phyloP scores from a whole-genome alignment of 2,797 vertebrate genomes.

The Liasis olivaceus region DNA sequence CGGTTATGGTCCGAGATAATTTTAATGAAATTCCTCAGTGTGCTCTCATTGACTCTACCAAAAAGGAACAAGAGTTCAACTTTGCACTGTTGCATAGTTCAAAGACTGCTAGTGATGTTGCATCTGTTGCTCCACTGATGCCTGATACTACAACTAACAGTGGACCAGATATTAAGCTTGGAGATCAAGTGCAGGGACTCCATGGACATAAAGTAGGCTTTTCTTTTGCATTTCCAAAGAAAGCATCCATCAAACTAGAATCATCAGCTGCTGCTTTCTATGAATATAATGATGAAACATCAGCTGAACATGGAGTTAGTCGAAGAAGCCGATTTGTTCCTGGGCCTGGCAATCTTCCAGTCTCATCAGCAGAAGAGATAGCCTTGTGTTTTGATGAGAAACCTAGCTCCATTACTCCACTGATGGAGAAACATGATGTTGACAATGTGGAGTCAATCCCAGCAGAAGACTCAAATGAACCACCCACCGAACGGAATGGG shows the following conservation, averaged over 20 bases:
- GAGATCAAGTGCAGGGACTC: conserved; percentile 72
- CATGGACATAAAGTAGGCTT: conserved; percentile 80
- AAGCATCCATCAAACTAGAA: conserved; percentile 81
- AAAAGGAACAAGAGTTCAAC: conserved; percentile 58
- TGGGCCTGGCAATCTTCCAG: conserved; percentile 63
- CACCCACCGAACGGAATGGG: conserved; percentile 47
- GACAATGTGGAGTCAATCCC: conserved; percentile 51
- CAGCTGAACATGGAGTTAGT: conserved; percentile 65
- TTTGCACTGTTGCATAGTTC: conserved; percentile 11
- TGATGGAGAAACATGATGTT: conserved; percentile 49
- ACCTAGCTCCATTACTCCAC: conserved; percentile 34
- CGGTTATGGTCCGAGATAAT: conserved; percentile 86
- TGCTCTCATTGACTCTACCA: conserved; percentile 47
- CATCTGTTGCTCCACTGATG: conserved; percentile 45
- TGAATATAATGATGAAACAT: conserved; percentile 79
- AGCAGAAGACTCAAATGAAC: conserved; percentile 61
- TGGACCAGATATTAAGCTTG: conserved; percentile 55
- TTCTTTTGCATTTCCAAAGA: conserved; percentile 88
- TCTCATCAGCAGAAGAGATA: conserved; percentile 64
- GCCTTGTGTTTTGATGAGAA: conserved; percentile 66
- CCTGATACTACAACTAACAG: conserved; percentile 49
- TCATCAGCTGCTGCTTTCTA: conserved; percentile 87
- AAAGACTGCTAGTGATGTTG: conserved; percentile 50
- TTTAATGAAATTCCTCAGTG: conserved; percentile 54
- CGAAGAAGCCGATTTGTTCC: conserved; percentile 78